phyloP scores from a whole-genome alignment of 2,113 vertebrate species.

The Scortum barcoo region DNA sequence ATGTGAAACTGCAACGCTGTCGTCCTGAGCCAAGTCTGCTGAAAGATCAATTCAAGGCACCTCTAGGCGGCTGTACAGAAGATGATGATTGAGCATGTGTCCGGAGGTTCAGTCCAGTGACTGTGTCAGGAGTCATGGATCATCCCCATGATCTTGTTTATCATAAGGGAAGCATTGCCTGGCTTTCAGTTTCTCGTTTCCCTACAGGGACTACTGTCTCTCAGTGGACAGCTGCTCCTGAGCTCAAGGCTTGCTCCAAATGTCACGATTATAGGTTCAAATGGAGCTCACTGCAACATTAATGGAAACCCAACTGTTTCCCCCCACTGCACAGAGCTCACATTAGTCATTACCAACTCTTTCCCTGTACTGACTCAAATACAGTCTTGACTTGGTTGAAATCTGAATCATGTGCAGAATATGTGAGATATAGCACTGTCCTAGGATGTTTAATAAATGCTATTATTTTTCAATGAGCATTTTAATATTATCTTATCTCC shows the following conservation, averaged over 20 bases:
- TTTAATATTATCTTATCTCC: neutral
- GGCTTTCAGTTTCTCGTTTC: slow-evolving; percentile 15
- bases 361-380: neutral
- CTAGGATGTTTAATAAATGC: neutral
- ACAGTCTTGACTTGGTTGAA: neutral
- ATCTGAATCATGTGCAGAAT: too few relatives aligned
- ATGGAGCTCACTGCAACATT: slow-evolving; percentile 23
- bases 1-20: neutral
- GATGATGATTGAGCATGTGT: slow-evolving; percentile 24
- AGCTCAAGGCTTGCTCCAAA: slow-evolving; percentile 26
- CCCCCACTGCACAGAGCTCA: slow-evolving; percentile 19
- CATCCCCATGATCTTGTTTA: slow-evolving; percentile 27
- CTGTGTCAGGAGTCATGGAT: slow-evolving; percentile 22
- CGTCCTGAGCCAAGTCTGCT: neutral
- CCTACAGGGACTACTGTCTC: neutral
- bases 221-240: slow-evolving; percentile 31
- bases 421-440: neutral
- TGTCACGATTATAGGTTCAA: slow-evolving; percentile 23
- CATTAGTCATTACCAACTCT: neutral
- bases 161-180: slow-evolving; percentile 5
- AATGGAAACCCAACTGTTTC: slow-evolving; percentile 39
- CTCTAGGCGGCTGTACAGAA: slow-evolving; percentile 20
- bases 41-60: slow-evolving; percentile 7
- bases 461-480: neutral
- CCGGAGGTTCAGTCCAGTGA: slow-evolving; percentile 13